Evolutionary conservation across 2,888 invertebrate genomes (phyloP).

Genomic region (Zaprionus obscuricornis): DNA sequence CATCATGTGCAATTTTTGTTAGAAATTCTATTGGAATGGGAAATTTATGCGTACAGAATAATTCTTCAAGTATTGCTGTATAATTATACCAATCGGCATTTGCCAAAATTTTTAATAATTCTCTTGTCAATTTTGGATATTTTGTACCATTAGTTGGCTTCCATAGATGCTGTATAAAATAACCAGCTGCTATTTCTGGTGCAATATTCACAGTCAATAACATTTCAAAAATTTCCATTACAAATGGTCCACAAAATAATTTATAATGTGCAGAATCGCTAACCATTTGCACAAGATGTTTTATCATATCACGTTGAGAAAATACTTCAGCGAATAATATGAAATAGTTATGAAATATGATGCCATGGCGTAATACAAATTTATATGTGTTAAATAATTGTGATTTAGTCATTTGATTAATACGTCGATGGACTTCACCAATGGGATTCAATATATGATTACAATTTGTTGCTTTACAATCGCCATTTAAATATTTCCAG

Average conservation of each 20-base stretch:
- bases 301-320: slow-evolving; percentile 7
- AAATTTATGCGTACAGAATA: slow-evolving; percentile 20
- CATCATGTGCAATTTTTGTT: background rate
- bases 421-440: slow-evolving; percentile 28
- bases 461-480: slow-evolving; percentile 27
- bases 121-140: background rate
- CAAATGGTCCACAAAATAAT: background rate
- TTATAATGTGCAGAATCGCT: slow-evolving; percentile 38
- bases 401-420: background rate
- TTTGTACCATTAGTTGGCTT: background rate
- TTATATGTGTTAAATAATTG: slow-evolving; percentile 23
- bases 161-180: slow-evolving; percentile 54
- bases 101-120: slow-evolving; percentile 32
- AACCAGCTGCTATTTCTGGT: background rate
- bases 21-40: slow-evolving; percentile 26
- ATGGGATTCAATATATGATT: slow-evolving; percentile 24
- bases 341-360: slow-evolving; percentile 36
- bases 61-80: background rate
- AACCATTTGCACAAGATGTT: slow-evolving; percentile 36
- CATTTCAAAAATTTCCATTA: slow-evolving; percentile 4
- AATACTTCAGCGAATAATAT: slow-evolving; percentile 29
- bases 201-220: background rate
- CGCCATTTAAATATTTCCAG: slow-evolving; percentile 12
- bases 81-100: slow-evolving; percentile 48
- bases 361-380: slow-evolving; percentile 7